Evolutionary conservation across 2,888 invertebrate genomes (phyloP), one percentile per base, ranked within the genome.

Genomic region (Tetranychus piercei): DNA sequence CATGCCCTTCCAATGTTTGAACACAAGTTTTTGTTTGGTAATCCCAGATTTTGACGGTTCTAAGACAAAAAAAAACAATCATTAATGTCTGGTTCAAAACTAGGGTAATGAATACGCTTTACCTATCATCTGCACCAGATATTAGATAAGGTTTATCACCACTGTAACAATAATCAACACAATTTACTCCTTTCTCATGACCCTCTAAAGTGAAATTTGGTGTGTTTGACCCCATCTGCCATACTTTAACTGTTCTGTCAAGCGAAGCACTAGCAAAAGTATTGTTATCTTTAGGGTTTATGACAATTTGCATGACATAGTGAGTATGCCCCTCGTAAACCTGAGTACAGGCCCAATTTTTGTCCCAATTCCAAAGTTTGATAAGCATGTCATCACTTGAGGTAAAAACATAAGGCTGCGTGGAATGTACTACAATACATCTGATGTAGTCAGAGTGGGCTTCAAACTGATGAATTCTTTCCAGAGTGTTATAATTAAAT

Each of bases 291-390:
- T 99, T 99, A 0, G 99, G 99, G 84, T 99, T 99, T 81, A 99
- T 91, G 0, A 95, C 96, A 79, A 99, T 91, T 84, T 99, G 97
- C 99, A 99, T 99, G 1, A 99, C 95, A 81, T 99, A 99, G 83
- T 99, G 99, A 0, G 94, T 92, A 84, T 99, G 99, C 0, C 97
- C 97, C 82, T 99, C 99, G 82, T 99, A 99, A 18, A 95, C 92
- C 82, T 99, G 96, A 81, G 97, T 96, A 80, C 95, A 94, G 0
- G 90, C 87, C 97, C 97, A 99, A 80, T 91, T 88, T 82, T 96
- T 95, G 74, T 99, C 99, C 99, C 99, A 99, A 83, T 99, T 99
- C 99, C 99, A 99, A 76, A 99, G 83, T 83, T 99, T 99, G 78
- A 99, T 94, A 75, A 94, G 85, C 90, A 99, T 91, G 81, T 99